Conservation (phyloP, 2,797 vertebrate genomes). For the Micromesistius poutassou region DNA sequence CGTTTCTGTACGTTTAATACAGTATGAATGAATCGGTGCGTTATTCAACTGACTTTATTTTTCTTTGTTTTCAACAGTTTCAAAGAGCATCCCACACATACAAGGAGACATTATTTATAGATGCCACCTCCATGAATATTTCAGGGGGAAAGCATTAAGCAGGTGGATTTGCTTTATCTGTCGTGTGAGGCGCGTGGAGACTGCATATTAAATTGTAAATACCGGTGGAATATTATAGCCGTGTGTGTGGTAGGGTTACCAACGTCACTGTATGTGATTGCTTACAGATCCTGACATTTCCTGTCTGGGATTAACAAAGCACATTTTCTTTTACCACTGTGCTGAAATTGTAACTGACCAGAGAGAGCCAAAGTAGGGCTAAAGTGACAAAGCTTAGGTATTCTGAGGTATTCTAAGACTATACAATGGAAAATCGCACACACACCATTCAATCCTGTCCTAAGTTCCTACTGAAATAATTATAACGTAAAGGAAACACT, state of each 20-base stretch:
- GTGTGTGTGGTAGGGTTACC: neutral
- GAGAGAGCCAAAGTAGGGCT: neutral
- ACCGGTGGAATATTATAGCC: neutral
- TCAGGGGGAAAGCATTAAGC: constrained; percentile 1
- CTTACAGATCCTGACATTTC: neutral
- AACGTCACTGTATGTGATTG: neutral
- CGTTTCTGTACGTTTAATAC: neutral
- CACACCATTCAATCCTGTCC: neutral
- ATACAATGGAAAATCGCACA: neutral
- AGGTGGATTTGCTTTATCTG: neutral
- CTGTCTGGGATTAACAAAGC: neutral
- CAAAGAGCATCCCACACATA: neutral
- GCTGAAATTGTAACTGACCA: neutral
- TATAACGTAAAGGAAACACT: neutral
- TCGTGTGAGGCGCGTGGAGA: neutral
- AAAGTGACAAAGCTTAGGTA: neutral
- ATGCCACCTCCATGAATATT: constrained; percentile 2
- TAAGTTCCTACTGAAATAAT: neutral
- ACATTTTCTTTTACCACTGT: neutral
- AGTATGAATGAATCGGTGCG: neutral
- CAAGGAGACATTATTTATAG: constrained; percentile 4
- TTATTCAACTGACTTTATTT: neutral
- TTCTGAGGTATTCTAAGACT: neutral
- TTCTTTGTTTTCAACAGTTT: neutral
- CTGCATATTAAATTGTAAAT: neutral